Evolutionary conservation across 2,113 vertebrate species (phyloP), one percentile per base, ranked within the genome.

Genomic region (Chlamydotis undulata): DNA sequence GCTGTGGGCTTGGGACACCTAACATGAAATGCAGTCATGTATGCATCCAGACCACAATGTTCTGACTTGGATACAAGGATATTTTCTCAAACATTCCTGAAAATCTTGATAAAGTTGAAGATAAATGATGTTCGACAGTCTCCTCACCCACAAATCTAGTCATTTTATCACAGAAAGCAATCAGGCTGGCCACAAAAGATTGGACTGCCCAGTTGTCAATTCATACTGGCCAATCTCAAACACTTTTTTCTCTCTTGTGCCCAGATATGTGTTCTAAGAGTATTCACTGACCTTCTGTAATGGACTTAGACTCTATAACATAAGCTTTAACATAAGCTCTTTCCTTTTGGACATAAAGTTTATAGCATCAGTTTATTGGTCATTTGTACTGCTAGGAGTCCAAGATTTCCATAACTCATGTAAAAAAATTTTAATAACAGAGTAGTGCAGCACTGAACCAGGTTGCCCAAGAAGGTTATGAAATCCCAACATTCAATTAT

Each of bases 401-500:
- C 45, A 71, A 60, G 33, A 59, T 28, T 41, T 80, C 31, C 52
- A 2, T 23, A n/a, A n/a, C n/a, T n/a, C n/a, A n/a, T n/a, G n/a
- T 21, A 68, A 76, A 68, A 63, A 83, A 60, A 49, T 71, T 7
- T 8, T 23, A 90, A 11, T 21, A 87, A 28, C 16, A 49, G 26
- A 76, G 29, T 59, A 59, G 14, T 47, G 10, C n/a, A 70, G 50
- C 45, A 83, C 7, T 55, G n/a, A 41, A 31, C 19, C 12, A 88
- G 14, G 14, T 25, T 85, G 70, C 16, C 71, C 50, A 92, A 76
- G 33, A 53, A 85, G 39, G 19, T 59, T 71, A 55, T n/a, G 55
- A 90, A 90, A 90, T 41, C 14, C 14, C 55, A 85, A 3, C 22
- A n/a, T 61, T 83, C 47, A 93, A 83, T 73, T 68, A 80, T 57